A percentile compares a stretch with the other conserved stretches of the same genome.
Conservation (phyloP, 2,797 vertebrate species). For the Hydrophis major region DNA sequence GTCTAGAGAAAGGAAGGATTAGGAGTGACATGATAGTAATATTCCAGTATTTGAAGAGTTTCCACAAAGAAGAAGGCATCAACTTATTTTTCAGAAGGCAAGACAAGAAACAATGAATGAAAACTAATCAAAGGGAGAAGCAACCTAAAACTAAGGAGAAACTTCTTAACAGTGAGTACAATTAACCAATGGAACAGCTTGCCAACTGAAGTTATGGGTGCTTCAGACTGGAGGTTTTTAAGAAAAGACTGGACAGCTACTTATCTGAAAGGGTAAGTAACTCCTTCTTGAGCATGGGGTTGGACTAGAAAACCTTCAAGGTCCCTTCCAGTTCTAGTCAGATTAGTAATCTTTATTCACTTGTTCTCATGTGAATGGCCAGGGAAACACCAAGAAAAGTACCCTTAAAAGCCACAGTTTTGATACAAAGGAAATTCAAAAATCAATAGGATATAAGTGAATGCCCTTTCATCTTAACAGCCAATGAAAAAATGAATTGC, state of each 20-base stretch:
- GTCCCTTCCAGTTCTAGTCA: not conserved
- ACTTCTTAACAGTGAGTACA: not conserved
- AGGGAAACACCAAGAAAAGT: not conserved
- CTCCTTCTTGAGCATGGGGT: not conserved
- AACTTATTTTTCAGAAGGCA: not conserved
- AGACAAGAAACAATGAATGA: not conserved
- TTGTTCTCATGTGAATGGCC: not conserved
- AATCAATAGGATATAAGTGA: not conserved
- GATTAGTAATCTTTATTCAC: not conserved
- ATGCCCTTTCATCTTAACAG: not conserved
- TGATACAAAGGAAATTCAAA: not conserved
- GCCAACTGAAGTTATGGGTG: not conserved
- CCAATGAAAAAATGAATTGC: slow-evolving; percentile 15
- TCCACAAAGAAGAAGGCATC: not conserved
- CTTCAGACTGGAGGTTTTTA: not conserved
- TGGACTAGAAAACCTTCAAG: not conserved
- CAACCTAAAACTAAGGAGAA: not conserved
- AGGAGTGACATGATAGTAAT: not conserved
- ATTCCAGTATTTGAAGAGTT: not conserved
- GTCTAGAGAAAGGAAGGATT: not conserved
- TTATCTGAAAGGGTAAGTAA: not conserved
- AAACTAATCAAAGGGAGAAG: not conserved
- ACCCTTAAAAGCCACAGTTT: not conserved
- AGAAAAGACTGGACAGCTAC: too few relatives aligned
- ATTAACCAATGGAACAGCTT: not conserved